phyloP scores from a whole-genome alignment of 2,113 vertebrate species.

The Chinchilla lanigera region DNA sequence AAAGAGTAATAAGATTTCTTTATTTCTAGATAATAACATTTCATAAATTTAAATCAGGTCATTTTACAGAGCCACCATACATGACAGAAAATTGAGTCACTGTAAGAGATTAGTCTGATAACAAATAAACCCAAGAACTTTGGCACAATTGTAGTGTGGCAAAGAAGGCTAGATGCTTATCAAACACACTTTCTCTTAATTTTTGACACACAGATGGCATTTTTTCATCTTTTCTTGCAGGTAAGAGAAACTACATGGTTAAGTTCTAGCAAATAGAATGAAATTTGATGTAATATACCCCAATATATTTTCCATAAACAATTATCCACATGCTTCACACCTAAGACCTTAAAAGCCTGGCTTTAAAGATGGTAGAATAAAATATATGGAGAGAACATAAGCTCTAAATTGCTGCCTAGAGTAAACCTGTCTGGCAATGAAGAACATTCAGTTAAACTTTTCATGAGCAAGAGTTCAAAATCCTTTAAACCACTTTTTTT shows the following conservation, averaged over 20 bases:
- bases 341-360: neutral
- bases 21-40: neutral
- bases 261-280: neutral
- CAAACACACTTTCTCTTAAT: neutral
- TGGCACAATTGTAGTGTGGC: neutral
- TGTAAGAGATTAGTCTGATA: neutral
- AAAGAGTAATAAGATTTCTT: neutral
- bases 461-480: neutral
- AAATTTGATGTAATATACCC: neutral
- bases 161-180: neutral
- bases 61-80: neutral
- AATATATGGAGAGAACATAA: neutral
- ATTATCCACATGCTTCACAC: fast-evolving
- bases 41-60: conserved; percentile 30
- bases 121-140: neutral
- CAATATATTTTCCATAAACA: neutral
- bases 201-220: neutral
- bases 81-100: neutral
- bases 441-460: neutral
- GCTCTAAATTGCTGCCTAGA: neutral
- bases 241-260: neutral
- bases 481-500: neutral
- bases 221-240: neutral
- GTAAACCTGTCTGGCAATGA: neutral
- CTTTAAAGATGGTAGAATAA: neutral